Percentiles rank a stretch among this genome's conserved stretches.
Evolutionary conservation across 2,888 invertebrate genomes (phyloP).

Genomic region (Andrena chrysosceles): DNA sequence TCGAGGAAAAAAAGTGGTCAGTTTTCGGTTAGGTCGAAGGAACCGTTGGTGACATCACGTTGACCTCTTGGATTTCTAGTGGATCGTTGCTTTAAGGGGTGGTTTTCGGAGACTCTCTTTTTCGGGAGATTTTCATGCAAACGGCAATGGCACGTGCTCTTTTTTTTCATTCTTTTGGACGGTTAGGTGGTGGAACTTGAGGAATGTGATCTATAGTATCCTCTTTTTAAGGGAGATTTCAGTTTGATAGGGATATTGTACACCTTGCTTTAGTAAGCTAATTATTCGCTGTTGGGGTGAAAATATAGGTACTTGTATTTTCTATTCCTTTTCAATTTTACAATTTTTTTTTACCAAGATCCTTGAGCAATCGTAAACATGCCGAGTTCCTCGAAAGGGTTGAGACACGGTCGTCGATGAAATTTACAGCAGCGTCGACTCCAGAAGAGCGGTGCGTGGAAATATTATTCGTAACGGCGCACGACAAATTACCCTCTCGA

Average conservation of each 20-base stretch:
- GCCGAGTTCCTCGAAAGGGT: conserved; percentile 8
- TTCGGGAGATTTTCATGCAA: neutral
- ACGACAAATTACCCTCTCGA: conserved; percentile 59
- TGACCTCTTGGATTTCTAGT: conserved; percentile 25
- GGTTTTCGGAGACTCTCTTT: conserved; percentile 4
- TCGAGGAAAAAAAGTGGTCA: conserved; percentile 40
- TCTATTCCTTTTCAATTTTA: too few species aligned
- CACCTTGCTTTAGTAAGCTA: neutral
- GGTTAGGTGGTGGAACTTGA: neutral
- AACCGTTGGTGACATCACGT: conserved; percentile 49
- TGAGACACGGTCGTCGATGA: conserved; percentile 15
- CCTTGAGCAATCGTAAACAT: neutral
- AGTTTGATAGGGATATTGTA: neutral
- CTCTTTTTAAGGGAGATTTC: neutral
- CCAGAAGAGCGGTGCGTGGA: conserved; percentile 28
- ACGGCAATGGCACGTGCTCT: conserved; percentile 17
- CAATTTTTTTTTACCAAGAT: neutral
- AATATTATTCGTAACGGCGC: conserved; percentile 64
- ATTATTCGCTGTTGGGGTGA: neutral
- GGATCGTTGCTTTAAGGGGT: conserved; percentile 16
- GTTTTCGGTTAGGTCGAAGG: conserved; percentile 18
- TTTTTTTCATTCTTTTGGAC: neutral
- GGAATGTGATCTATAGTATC: neutral
- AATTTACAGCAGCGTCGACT: conserved; percentile 36
- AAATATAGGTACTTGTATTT: neutral